Evolutionary conservation across 2,797 vertebrate genomes (phyloP).

Genomic region (Tapera naevia): DNA sequence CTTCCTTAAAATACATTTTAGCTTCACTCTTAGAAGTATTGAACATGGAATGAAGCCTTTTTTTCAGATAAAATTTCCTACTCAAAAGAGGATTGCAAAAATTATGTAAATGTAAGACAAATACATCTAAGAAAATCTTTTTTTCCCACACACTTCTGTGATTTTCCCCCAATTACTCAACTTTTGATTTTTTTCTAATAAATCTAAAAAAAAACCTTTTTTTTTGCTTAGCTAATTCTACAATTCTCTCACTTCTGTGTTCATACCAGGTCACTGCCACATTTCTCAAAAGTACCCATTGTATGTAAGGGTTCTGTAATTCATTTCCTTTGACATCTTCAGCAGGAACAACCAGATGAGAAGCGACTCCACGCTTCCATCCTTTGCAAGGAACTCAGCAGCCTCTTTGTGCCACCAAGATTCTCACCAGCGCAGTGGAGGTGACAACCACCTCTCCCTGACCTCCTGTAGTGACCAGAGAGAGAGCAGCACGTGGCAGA

Average conservation of each 20-base stretch:
- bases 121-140: not conserved
- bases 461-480: not conserved
- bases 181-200: not conserved
- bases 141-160: not conserved
- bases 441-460: not conserved
- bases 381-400: not conserved
- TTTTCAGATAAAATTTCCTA: not conserved
- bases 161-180: not conserved
- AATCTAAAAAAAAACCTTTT: not conserved
- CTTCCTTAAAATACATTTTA: not conserved
- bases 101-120: not conserved
- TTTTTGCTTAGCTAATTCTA: not conserved
- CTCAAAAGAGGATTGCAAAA: not conserved
- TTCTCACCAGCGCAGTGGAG: rapidly evolving
- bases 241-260: not conserved
- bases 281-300: too few species aligned
- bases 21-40: not conserved
- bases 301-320: too few species aligned
- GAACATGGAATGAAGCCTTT: not conserved
- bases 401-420: not conserved
- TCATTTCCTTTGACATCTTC: not conserved
- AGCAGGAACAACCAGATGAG: not conserved
- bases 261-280: not conserved
- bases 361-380: rapidly evolving
- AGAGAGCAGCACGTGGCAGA: not conserved